Evolutionary conservation across 2,113 vertebrate species (phyloP), one percentile per base, ranked within the genome.

Genomic region (Labeo rohita): DNA sequence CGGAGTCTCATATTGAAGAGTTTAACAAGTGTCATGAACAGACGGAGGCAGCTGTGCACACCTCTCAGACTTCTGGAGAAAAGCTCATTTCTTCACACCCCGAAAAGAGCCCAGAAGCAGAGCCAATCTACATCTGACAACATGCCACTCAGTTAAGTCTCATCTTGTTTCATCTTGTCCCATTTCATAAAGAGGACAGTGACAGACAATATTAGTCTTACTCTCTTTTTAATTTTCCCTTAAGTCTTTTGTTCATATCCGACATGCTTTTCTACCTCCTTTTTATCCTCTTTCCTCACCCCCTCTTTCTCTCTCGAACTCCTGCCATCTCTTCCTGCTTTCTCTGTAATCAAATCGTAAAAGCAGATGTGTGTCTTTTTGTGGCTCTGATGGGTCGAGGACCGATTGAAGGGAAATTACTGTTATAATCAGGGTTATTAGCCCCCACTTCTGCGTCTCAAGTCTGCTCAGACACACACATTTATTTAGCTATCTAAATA

Each of bases 111-210:
- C n/a, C 52, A 73, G 28, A 56, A 56, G 49, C 59, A 76, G 34
- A 86, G n/a, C 36, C 70, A 45, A 84, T 86, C 74, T 47, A 80
- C 87, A 68, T 66, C 87, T 80, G 91, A 92, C 92, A 93, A 92
- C 89, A 91, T 47, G 80, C 66, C 84, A 65, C 80, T 88, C 84
- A 84, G 52, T 56, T 84, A 88, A 56, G 47, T 66, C 80, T 88
- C 87, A 86, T 84, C 80, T 83, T 86, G 83, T 84, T 88, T 83
- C 82, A 78, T 50, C 65, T 50, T 21, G 80, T 83, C 80, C 36
- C 65, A 74, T 84, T 84, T 86, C 73, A 66, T 79, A 79, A 86
- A 79, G 63, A 59, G 70, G 68, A 79, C 76, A 85, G 49, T 85
- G 87, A 88, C 61, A 83, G 87, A 84, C 52, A 86, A 49, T 83